phyloP scores from a whole-genome alignment of 2,797 vertebrate genomes.

The Vultur gryphus region DNA sequence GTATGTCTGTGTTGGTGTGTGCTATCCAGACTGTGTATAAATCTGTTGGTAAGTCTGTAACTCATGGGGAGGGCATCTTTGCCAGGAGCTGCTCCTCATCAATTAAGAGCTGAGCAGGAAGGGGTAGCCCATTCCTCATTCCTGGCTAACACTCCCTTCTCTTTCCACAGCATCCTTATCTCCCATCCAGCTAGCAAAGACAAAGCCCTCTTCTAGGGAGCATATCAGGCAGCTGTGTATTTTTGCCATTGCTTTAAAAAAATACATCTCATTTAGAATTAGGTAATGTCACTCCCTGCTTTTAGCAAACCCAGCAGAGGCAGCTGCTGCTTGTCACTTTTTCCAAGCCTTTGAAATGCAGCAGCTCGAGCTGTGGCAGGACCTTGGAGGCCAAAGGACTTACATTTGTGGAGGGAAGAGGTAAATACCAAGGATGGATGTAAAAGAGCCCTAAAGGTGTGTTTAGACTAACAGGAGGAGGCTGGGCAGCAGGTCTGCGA shows the following conservation, averaged over 20 bases:
- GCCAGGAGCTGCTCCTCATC: constrained; percentile 28
- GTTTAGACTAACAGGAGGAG: neutral
- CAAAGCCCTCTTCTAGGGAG: neutral
- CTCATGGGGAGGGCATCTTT: neutral
- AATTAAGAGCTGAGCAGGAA: neutral
- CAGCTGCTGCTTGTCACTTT: constrained; percentile 7
- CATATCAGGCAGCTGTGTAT: fast-evolving
- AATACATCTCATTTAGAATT: neutral
- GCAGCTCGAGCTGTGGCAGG: neutral
- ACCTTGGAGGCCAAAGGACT: neutral
- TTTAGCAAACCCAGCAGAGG: neutral
- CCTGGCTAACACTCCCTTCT: neutral
- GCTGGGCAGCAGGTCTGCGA: neutral
- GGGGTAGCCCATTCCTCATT: constrained; percentile 15
- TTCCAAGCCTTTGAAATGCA: neutral
- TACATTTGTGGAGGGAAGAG: neutral
- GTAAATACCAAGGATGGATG: neutral
- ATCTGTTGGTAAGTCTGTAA: neutral
- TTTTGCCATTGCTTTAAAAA: neutral
- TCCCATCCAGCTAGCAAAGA: neutral
- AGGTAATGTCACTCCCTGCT: constrained; percentile 6
- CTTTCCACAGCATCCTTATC: neutral
- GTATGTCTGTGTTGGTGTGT: neutral
- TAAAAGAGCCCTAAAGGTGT: neutral
- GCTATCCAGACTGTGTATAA: neutral